A percentile compares a stretch with the other conserved stretches of the same genome.
Conservation (phyloP, 2,888 invertebrate genomes). For the Rhodophaea formosa region DNA sequence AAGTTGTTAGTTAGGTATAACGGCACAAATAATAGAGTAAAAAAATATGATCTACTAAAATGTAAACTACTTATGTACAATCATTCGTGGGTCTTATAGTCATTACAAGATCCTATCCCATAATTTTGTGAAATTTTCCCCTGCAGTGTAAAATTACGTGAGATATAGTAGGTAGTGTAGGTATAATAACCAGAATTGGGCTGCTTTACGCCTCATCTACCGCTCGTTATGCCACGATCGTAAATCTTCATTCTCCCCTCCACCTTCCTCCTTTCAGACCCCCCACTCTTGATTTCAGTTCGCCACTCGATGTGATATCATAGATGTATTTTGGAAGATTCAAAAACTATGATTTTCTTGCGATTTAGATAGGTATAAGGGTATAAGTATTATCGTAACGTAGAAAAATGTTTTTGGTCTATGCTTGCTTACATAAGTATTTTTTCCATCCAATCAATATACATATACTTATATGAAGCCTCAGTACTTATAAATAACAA, state of each 20-base stretch:
- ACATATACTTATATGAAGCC: too few relatives aligned
- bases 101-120: background rate
- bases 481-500: too few relatives aligned
- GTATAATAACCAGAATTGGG: slow-evolving; percentile 77
- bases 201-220: slow-evolving; percentile 80
- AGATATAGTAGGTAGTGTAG: slow-evolving; percentile 40
- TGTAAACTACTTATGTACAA: too few relatives aligned
- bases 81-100: too few relatives aligned
- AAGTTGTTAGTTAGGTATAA: too few relatives aligned
- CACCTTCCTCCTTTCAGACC: slow-evolving; percentile 28
- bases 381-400: too few relatives aligned
- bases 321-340: slow-evolving; percentile 31
- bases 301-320: slow-evolving; percentile 58
- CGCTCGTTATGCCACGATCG: slow-evolving; percentile 78
- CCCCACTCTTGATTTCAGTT: slow-evolving; percentile 55
- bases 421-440: too few relatives aligned
- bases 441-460: too few relatives aligned
- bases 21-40: too few relatives aligned
- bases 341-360: background rate
- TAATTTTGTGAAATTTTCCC: background rate
- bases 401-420: too few relatives aligned
- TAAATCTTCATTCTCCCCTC: slow-evolving; percentile 75
- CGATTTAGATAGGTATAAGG: too few relatives aligned
- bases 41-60: too few relatives aligned
- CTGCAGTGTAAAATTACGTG: background rate